A percentile compares a stretch with the other conserved stretches of the same genome.
These are phyloP conservation scores for Antechinus stuartii DNA, from an alignment of 2,113 vertebrate species.

Conservation along the genomic window DNA sequence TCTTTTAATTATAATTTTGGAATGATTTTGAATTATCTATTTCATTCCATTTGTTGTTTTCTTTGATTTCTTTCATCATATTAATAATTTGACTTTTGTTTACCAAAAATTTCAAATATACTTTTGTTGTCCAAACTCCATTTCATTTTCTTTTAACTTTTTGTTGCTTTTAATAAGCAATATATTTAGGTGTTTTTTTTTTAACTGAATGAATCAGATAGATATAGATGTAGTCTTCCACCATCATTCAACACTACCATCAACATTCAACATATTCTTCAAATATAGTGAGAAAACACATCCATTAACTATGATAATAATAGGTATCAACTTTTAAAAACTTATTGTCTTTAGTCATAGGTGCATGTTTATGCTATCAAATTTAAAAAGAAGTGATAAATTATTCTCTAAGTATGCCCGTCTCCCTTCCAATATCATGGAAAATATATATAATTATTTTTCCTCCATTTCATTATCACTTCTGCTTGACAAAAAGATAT, in stretches of 20 bases:
- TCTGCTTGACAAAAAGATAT: background rate
- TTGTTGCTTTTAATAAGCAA: background rate
- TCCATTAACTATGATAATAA: background rate
- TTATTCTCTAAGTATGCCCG: background rate
- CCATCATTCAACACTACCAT: background rate
- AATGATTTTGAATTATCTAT: background rate
- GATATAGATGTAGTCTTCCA: background rate
- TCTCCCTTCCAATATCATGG: background rate
- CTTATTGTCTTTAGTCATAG: background rate
- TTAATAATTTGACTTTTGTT: background rate
- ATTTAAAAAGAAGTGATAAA: background rate
- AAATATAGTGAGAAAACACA: background rate
- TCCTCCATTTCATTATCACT: background rate
- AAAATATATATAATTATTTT: background rate
- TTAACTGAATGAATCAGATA: background rate
- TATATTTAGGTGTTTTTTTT: background rate
- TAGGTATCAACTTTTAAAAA: background rate
- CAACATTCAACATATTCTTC: too few relatives aligned
- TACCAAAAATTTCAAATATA: background rate
- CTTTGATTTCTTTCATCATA: background rate
- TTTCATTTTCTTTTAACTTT: background rate
- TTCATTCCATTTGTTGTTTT: background rate
- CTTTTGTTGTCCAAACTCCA: background rate
- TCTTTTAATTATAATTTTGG: background rate
- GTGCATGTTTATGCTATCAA: background rate